Percentiles rank a stretch among this genome's conserved stretches.
These are phyloP conservation scores for Discoglossus pictus DNA, from an alignment of 2,797 vertebrate species.

Conservation along the genomic window DNA sequence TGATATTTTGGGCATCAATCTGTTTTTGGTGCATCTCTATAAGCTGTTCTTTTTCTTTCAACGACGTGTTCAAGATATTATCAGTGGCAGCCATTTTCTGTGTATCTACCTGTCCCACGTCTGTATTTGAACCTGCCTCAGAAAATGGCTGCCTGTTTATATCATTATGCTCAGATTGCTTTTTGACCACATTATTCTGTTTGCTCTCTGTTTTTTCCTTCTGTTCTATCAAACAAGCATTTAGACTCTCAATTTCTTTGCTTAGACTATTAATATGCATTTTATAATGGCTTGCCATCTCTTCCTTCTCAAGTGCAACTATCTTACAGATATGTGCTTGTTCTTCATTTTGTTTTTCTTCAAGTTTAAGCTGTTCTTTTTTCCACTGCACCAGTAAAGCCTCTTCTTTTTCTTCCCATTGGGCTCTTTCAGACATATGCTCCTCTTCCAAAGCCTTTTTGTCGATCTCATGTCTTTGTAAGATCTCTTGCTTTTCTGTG, in stretches of 20 bases:
- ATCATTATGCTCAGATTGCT: conserved; percentile 2
- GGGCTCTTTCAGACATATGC: conserved; percentile 38
- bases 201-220: conserved; percentile 9
- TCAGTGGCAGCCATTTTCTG: conserved; percentile 21
- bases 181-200: not conserved
- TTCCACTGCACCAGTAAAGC: conserved; percentile 52
- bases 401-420: conserved; percentile 55
- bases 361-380: conserved; percentile 55
- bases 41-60: conserved; percentile 50
- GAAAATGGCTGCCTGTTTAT: conserved; percentile 52
- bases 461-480: conserved; percentile 16
- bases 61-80: too few relatives aligned
- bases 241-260: conserved; percentile 52
- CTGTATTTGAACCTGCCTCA: conserved; percentile 57
- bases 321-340: conserved; percentile 56
- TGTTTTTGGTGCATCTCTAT: conserved; percentile 52
- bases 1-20: conserved; percentile 52
- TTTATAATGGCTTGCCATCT: conserved; percentile 53
- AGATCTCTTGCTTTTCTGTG: conserved; percentile 53
- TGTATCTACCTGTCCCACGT: conserved; percentile 23
- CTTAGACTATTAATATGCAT: conserved; percentile 56
- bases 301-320: conserved; percentile 59
- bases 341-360: conserved; percentile 57
- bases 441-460: conserved; percentile 58
- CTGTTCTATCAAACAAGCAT: conserved; percentile 47